Evolutionary conservation across 2,888 invertebrate genomes (phyloP).

Genomic region (Synergus itoensis): DNA sequence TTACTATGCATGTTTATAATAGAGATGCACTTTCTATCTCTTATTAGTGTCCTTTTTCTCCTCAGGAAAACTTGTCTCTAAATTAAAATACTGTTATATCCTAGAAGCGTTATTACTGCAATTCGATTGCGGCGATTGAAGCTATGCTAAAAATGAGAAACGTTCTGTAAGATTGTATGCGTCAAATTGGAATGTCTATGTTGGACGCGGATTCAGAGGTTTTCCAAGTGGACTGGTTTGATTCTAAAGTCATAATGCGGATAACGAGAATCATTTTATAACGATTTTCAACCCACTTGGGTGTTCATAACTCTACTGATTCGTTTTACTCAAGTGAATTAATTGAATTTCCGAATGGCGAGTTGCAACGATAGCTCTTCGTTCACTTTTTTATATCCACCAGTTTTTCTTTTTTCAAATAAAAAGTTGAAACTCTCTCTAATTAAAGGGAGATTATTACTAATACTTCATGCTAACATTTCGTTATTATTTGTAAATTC

Average conservation of each 20-base stretch:
- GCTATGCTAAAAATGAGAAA: slow-evolving; percentile 11
- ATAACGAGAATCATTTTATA: slow-evolving; percentile 23
- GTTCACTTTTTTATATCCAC: slow-evolving; percentile 5
- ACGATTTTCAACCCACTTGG: slow-evolving; percentile 7
- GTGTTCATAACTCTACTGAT: slow-evolving; percentile 21
- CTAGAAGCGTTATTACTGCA: slow-evolving; percentile 20
- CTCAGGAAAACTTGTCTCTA: slow-evolving; percentile 55
- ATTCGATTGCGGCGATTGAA: slow-evolving; percentile 29
- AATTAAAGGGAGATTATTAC: not conserved
- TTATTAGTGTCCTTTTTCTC: slow-evolving; percentile 60
- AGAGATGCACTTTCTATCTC: slow-evolving; percentile 56
- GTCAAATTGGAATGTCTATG: slow-evolving; percentile 21
- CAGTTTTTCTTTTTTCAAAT: not conserved
- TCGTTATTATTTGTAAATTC: not conserved
- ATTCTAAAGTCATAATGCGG: not conserved
- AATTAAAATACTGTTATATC: slow-evolving; percentile 36
- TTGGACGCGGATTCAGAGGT: slow-evolving; percentile 10
- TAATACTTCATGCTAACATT: not conserved
- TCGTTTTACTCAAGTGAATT: slow-evolving; percentile 32
- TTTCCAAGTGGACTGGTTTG: slow-evolving; percentile 23
- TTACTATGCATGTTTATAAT: slow-evolving; percentile 57
- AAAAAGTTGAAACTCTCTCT: not conserved
- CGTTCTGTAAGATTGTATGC: slow-evolving; percentile 24
- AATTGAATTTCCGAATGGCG: slow-evolving; percentile 6
- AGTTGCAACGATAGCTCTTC: slow-evolving; percentile 8